Conservation (phyloP, 2,888 invertebrate species). For the Pseudococcus longispinus region DNA sequence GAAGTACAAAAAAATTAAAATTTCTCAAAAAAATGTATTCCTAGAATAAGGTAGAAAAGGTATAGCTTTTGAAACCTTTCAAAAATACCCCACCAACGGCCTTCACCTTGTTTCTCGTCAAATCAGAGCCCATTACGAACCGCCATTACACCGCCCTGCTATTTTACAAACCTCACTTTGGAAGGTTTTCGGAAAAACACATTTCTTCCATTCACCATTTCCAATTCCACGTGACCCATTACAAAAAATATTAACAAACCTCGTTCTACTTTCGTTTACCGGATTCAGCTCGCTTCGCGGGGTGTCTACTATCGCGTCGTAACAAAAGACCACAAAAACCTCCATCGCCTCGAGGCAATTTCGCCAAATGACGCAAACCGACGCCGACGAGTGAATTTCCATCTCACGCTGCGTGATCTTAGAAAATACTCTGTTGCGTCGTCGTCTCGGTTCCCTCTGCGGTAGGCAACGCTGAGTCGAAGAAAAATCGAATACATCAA, state of each 20-base stretch:
- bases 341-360: background rate
- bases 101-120: background rate
- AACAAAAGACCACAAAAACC: background rate
- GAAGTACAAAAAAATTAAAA: too few relatives aligned
- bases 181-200: background rate
- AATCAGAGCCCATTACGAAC: background rate
- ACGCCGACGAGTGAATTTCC: background rate
- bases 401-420: background rate
- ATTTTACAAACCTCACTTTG: background rate
- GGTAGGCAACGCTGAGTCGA: background rate
- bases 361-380: background rate
- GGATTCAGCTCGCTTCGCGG: background rate
- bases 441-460: background rate
- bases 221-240: background rate
- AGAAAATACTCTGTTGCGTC: background rate
- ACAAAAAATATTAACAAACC: conserved; percentile 14
- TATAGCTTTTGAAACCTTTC: too few relatives aligned
- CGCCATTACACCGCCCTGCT: background rate
- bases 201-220: background rate
- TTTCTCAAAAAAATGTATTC: too few relatives aligned
- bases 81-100: too few relatives aligned
- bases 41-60: too few relatives aligned
- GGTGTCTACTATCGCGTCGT: background rate
- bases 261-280: background rate
- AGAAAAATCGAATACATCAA: conserved; percentile 17